Evolutionary conservation across 2,888 invertebrate genomes (phyloP), one percentile per base, ranked within the genome.

Genomic region (Cheilosia urbana): DNA sequence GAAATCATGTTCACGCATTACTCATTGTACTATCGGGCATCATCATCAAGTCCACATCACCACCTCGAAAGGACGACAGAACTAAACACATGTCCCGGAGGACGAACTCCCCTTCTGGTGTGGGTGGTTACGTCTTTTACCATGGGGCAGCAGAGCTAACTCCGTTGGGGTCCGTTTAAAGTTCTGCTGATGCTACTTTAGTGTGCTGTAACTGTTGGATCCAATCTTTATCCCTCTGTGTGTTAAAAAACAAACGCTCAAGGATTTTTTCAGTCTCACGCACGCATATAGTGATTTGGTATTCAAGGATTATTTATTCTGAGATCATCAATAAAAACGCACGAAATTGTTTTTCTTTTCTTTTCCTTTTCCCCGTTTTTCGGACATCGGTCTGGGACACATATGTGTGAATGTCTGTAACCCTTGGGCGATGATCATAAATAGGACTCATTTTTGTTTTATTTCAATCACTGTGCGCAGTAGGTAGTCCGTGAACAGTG

Each of bases 1-100:
- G 78, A 83, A 83, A 78, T 83, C 73, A 83, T 73, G 62, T 62
- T 73, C 49, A 83, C 83, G 68, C 83, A 83, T 83, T 78, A 83
- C 68, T 73, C 73, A 73, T 73, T 68, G 62, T 76, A 51, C 57
- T 73, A 68, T 78, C 63, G 57, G 83, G 73, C 78, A 83, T 68
- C 78, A 78, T 73, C 78, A 73, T 60, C 58, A 68, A 66, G 76
- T 76, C 68, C 76, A 83, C 68, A 40, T 78, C 73, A 63, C 76
- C 66, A 60, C 58, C 76, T 78, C 57, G 78, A 78, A 49, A 24
- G 63, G 55, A 63, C 55, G 49, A 83, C 83, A 68, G 58, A 66
- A 62, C 66, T 53, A 42, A 75, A 63, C 63, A 69, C 53, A 58
- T 75, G 66, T 60, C 79, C 49, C 27, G 24, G 17, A 62, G 72